Percentiles rank a stretch among this genome's conserved stretches.
Evolutionary conservation across 2,113 vertebrate genomes (phyloP).

Genomic region (Melanocharis versteri): DNA sequence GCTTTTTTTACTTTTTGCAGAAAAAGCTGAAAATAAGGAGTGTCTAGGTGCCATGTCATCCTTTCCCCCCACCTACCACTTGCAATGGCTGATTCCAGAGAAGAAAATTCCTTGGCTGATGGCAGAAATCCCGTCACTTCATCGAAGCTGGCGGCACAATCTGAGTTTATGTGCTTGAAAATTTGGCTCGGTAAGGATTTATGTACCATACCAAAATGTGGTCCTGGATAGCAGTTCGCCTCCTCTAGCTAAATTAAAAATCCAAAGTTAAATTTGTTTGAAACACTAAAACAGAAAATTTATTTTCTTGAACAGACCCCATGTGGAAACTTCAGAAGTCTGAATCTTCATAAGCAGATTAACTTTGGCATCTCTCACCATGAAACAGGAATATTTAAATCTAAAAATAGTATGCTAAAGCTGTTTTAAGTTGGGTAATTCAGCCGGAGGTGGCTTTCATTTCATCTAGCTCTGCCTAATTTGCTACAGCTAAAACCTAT

Average conservation of each 20-base stretch:
- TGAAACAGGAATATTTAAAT: slow-evolving; percentile 56
- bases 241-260: slow-evolving; percentile 14
- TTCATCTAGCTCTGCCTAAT: slow-evolving; percentile 55
- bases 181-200: neutral
- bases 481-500: slow-evolving; percentile 48
- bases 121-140: neutral
- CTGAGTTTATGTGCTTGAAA: rapidly evolving
- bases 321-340: slow-evolving; percentile 29
- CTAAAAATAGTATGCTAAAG: slow-evolving; percentile 60
- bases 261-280: neutral
- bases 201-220: neutral
- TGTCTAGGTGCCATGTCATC: neutral
- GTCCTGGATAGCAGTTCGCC: neutral
- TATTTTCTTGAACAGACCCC: neutral
- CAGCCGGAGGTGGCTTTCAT: slow-evolving; percentile 37
- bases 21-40: neutral
- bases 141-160: neutral
- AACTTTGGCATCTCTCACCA: slow-evolving; percentile 48
- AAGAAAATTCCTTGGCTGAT: neutral
- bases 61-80: neutral
- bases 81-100: neutral
- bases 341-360: slow-evolving; percentile 54
- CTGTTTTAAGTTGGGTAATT: slow-evolving; percentile 61
- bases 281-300: neutral
- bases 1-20: neutral